These are phyloP conservation scores for Drosophila cracens DNA, from an alignment of 2,888 invertebrate species.

Conservation along the genomic window DNA sequence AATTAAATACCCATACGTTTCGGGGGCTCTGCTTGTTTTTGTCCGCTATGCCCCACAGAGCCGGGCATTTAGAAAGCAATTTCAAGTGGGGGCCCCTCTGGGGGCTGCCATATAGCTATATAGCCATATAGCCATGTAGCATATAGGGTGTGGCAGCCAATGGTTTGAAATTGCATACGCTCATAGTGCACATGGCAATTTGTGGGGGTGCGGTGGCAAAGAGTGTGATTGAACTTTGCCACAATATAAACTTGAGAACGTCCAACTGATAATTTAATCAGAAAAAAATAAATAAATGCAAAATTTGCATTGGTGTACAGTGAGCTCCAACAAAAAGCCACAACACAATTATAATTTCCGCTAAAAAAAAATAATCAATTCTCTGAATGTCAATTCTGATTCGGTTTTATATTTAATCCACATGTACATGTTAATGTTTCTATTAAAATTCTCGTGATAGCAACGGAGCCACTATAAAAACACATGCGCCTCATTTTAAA, in stretches of 20 bases:
- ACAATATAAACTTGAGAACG: constrained; percentile 24
- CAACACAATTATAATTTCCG: not conserved
- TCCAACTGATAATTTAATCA: constrained; percentile 23
- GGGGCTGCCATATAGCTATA: constrained; percentile 20
- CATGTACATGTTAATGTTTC: not conserved
- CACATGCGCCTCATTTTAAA: constrained; percentile 11
- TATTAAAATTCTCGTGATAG: constrained; percentile 23
- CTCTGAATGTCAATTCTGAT: not conserved
- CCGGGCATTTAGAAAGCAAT: constrained; percentile 71
- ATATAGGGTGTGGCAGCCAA: constrained; percentile 60
- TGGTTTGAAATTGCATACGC: constrained; percentile 38
- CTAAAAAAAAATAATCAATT: not conserved
- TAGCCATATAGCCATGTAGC: constrained; percentile 13
- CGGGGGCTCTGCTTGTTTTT: constrained; percentile 20
- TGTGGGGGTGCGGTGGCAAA: not conserved
- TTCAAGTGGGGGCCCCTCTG: constrained; percentile 59
- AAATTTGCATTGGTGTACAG: constrained; percentile 7
- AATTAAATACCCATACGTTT: constrained; percentile 74
- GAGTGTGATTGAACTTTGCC: constrained; percentile 38
- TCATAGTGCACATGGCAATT: not conserved
- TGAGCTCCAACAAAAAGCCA: not conserved
- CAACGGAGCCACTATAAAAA: not conserved
- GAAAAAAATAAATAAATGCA: constrained; percentile 1
- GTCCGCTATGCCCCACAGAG: constrained; percentile 35
- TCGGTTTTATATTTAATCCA: not conserved